Percentiles rank a stretch among this genome's conserved stretches.
phyloP scores from a whole-genome alignment of 2,113 vertebrate genomes.

The Lampris megalopsis region DNA sequence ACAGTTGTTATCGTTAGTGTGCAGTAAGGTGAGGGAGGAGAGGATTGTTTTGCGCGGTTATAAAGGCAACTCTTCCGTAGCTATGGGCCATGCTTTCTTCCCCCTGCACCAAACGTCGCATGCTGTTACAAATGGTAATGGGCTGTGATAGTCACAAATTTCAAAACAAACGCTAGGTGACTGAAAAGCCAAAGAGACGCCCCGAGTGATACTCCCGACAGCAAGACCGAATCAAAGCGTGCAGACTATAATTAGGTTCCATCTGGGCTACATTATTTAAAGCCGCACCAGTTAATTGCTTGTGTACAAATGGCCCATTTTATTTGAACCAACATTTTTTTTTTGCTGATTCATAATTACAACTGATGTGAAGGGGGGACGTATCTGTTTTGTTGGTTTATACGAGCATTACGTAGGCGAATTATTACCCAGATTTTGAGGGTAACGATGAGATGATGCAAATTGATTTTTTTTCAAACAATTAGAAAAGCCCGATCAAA shows the following conservation, averaged over 20 bases:
- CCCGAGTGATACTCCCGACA: constrained; percentile 77
- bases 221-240: constrained; percentile 81
- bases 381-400: constrained; percentile 70
- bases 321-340: constrained; percentile 82
- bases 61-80: constrained; percentile 73
- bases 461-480: constrained; percentile 62
- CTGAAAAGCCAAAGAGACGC: constrained; percentile 81
- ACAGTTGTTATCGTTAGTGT: constrained; percentile 72
- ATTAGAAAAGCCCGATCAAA: constrained; percentile 61
- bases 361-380: constrained; percentile 72
- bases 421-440: constrained; percentile 63
- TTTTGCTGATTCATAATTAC: constrained; percentile 80
- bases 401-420: constrained; percentile 72
- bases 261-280: constrained; percentile 85
- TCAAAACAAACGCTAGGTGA: constrained; percentile 82
- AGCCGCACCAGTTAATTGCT: constrained; percentile 82
- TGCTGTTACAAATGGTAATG: constrained; percentile 81
- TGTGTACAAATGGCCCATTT: constrained; percentile 85
- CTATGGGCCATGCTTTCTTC: constrained; percentile 80
- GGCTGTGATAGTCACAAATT: constrained; percentile 82
- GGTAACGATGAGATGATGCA: constrained; percentile 51
- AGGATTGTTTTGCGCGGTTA: constrained; percentile 66
- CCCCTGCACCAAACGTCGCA: constrained; percentile 72
- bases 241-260: constrained; percentile 85
- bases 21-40: constrained; percentile 62